Conservation (phyloP, 2,113 vertebrate genomes). For the Sitta europaea region DNA sequence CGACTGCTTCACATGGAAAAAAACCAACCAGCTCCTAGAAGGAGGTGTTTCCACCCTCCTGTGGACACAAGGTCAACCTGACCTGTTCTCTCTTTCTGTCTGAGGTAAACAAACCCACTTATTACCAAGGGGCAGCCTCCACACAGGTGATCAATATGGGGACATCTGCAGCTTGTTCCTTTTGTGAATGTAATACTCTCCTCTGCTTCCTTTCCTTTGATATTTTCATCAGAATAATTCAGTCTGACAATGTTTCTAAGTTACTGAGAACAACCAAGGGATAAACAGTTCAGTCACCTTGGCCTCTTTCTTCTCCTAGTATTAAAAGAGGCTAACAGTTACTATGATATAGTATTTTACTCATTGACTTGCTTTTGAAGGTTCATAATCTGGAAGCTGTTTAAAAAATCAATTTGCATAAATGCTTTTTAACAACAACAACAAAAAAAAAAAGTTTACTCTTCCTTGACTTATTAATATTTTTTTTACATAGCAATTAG, state of each 20-base stretch:
- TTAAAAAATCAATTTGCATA: slow-evolving; percentile 50
- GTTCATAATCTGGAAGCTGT: slow-evolving; percentile 32
- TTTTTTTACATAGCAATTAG: background rate
- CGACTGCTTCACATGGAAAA: background rate
- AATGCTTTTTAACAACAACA: slow-evolving; percentile 48
- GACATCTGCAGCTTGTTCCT: background rate
- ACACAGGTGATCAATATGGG: background rate
- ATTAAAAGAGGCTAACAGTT: slow-evolving; percentile 28
- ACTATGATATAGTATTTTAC: slow-evolving; percentile 57
- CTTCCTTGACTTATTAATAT: slow-evolving; percentile 27
- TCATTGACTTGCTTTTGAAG: slow-evolving; percentile 57
- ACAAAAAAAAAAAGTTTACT: slow-evolving; percentile 14
- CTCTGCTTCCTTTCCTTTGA: slow-evolving; percentile 32
- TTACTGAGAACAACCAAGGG: slow-evolving; percentile 29
- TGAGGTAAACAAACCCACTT: slow-evolving; percentile 10
- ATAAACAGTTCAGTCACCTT: slow-evolving; percentile 60
- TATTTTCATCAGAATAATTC: slow-evolving; percentile 57
- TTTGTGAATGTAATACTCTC: background rate
- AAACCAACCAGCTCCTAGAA: background rate
- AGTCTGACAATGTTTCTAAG: slow-evolving; percentile 48
- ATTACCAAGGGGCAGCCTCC: background rate
- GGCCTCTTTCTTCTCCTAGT: slow-evolving; percentile 42
- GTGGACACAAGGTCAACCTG: background rate
- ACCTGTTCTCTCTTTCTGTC: background rate
- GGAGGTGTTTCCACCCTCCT: background rate